Conservation (phyloP, 2,113 vertebrate genomes). For the Festucalex cinctus region DNA sequence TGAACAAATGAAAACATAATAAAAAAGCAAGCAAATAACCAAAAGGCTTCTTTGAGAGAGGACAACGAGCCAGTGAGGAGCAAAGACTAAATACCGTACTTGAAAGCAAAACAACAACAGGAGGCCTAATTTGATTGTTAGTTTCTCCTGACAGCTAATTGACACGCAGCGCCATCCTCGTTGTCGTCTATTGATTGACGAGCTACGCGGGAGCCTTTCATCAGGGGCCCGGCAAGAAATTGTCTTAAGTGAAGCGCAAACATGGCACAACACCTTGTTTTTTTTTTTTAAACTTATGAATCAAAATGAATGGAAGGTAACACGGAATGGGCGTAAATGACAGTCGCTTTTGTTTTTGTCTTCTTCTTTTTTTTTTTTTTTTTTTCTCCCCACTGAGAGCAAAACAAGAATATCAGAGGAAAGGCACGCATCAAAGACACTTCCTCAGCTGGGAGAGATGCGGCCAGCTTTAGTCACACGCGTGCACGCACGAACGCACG, state of each 20-base stretch:
- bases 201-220: not conserved
- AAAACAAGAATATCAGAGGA: conserved; percentile 38
- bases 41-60: not conserved
- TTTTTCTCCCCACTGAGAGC: conserved; percentile 20
- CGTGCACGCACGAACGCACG: not conserved
- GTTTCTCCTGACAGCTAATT: not conserved
- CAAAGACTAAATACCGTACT: not conserved
- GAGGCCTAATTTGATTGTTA: not conserved
- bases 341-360: not conserved
- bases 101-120: not conserved
- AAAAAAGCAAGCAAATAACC: not conserved
- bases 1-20: not conserved
- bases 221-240: not conserved
- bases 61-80: not conserved
- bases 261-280: not conserved
- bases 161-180: not conserved
- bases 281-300: not conserved
- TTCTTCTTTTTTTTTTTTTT: not conserved
- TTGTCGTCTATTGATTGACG: not conserved
- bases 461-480: not conserved
- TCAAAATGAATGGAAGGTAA: not conserved
- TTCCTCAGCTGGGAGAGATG: not conserved
- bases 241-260: not conserved
- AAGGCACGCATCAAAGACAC: conserved; percentile 36
- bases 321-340: not conserved